Base-by-base conservation (phyloP, 2,888 invertebrate species). In the Athalia rosae region DNA sequence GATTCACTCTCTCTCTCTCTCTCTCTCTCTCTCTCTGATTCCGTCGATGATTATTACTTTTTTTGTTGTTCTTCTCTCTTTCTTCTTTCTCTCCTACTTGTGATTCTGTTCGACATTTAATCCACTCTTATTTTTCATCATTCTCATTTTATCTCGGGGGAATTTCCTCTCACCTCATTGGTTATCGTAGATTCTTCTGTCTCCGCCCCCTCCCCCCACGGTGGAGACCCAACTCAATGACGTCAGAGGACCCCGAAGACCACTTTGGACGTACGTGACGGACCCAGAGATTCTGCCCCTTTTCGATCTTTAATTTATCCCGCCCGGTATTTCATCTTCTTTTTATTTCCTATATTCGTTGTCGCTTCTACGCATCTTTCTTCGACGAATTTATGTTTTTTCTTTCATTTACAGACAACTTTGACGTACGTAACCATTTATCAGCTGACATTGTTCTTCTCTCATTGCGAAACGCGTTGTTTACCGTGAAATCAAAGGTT, bases 211-310 rank as follows among this genome's bases (percentile, higher is more conserved):
- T 3, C n/a, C 63, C n/a, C 28, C 62, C 43, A 6, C 50, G 67
- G 67, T 15, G 67, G 67, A 67, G 67, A 53, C 50, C 67, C 28
- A 28, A 28, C 28, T 71, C 50, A 67, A 50, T 50, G 71, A 71
- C 71, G 71, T 71, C 71, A 71, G 58, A 45, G 4, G 2, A 15
- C 56, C 45, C n/a, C 28, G 28, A 28, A 58, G 56, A 71, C 58
- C 71, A 71, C 58, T 71, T 71, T 58, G 41, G 71, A 41, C 71
- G 71, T 58, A 69, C 43, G 69, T 69, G 56, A 56, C 69, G 69
- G 67, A 67, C 53, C 28, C 53, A 48, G 67, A 28, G 11, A 41
- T 50, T 47, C 53, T 6, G 28, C n/a, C 50, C 28, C 9, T 41
- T 11, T n/a, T 59, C 11, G 11, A n/a, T 59, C 7, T 59, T 6